These are phyloP conservation scores for Yponomeuta malinellus DNA, from an alignment of 2,888 invertebrate species.

Conservation along the genomic window DNA sequence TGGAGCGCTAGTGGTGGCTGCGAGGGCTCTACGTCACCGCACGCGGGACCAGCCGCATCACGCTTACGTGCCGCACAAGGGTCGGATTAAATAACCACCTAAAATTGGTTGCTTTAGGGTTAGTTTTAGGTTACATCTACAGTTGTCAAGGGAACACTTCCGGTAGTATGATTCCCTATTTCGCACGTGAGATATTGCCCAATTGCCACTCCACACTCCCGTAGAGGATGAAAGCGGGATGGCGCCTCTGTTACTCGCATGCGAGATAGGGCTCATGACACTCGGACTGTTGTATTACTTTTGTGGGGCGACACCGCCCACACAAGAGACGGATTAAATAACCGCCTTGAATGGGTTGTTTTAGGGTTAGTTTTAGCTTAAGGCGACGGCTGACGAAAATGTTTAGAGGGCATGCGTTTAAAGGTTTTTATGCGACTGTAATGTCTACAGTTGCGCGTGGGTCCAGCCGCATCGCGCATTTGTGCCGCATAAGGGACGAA, in stretches of 20 bases:
- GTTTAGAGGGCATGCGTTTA: not conserved
- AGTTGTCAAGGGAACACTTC: too few relatives aligned
- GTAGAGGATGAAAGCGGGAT: too few relatives aligned
- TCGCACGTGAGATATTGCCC: too few relatives aligned
- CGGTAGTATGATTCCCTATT: too few relatives aligned
- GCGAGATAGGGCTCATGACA: too few relatives aligned
- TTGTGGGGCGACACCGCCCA: not conserved
- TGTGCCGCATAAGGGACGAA: not conserved
- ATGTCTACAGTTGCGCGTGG: not conserved
- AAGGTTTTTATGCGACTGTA: not conserved
- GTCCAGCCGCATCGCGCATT: not conserved
- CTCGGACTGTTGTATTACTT: not conserved
- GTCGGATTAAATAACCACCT: slow-evolving; percentile 71
- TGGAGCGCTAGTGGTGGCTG: slow-evolving; percentile 84
- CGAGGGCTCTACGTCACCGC: slow-evolving; percentile 81
- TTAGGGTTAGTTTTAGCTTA: not conserved
- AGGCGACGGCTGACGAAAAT: too few relatives aligned
- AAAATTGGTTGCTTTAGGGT: not conserved
- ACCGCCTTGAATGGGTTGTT: slow-evolving; percentile 15
- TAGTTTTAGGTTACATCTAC: slow-evolving; percentile 4
- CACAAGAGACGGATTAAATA: slow-evolving; percentile 80
- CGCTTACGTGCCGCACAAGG: slow-evolving; percentile 79
- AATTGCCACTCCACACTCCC: too few relatives aligned
- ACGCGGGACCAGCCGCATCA: slow-evolving; percentile 63
- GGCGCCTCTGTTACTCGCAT: too few relatives aligned